These are phyloP conservation scores for Trinorchestia longiramus DNA, from an alignment of 1,140 invertebrate genomes.

Conservation along the genomic window DNA sequence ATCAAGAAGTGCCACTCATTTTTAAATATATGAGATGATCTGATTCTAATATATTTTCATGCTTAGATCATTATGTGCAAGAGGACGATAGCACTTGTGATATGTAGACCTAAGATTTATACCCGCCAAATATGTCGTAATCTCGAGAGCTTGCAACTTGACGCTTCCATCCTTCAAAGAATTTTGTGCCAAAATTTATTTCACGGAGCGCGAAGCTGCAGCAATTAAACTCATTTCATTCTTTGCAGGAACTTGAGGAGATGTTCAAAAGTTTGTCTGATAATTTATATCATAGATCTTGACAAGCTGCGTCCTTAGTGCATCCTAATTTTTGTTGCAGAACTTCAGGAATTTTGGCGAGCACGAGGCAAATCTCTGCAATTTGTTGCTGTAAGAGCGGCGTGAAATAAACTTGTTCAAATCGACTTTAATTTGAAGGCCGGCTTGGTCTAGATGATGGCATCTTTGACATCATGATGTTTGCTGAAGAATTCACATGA, in stretches of 20 bases:
- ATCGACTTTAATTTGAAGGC: slow-evolving; percentile 18
- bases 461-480: not conserved
- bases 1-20: not conserved
- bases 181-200: slow-evolving; percentile 44
- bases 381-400: not conserved
- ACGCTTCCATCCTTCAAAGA: slow-evolving; percentile 49
- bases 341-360: slow-evolving; percentile 35
- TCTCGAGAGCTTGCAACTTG: not conserved
- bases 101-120: not conserved
- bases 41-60: not conserved
- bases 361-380: slow-evolving; percentile 34
- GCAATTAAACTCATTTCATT: slow-evolving; percentile 54
- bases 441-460: not conserved
- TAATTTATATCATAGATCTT: slow-evolving; percentile 54
- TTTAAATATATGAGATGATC: not conserved
- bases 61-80: not conserved
- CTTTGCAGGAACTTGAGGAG: slow-evolving; percentile 46
- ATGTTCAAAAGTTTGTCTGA: slow-evolving; percentile 44
- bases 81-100: not conserved
- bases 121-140: not conserved
- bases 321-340: slow-evolving; percentile 39
- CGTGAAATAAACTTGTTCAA: slow-evolving; percentile 17
- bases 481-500: not conserved
- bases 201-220: not conserved
- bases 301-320: slow-evolving; percentile 52